Conservation (phyloP, 2,113 vertebrate genomes). For the Chloebia gouldiae region DNA sequence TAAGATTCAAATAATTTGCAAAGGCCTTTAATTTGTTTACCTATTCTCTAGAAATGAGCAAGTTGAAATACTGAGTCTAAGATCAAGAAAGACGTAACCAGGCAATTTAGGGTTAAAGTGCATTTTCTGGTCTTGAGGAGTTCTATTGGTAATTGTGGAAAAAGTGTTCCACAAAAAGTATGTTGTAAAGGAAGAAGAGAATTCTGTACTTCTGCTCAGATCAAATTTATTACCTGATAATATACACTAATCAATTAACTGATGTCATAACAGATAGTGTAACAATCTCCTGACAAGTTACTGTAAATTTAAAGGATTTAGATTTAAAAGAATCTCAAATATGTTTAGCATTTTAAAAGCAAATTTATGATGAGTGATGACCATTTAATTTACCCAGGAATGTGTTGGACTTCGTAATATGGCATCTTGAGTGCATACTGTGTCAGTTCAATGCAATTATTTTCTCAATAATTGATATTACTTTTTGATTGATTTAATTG, state of each 20-base stretch:
- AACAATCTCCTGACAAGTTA: neutral
- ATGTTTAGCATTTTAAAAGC: neutral
- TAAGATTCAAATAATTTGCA: neutral
- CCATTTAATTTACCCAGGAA: neutral
- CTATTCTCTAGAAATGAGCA: neutral
- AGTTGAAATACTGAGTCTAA: neutral
- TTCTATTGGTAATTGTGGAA: neutral
- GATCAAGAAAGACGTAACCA: neutral
- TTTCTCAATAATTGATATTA: neutral
- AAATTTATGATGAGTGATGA: neutral
- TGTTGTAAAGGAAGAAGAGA: neutral
- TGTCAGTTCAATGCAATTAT: neutral
- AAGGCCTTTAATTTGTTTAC: neutral
- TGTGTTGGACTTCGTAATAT: neutral
- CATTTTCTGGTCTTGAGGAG: neutral
- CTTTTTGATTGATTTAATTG: neutral
- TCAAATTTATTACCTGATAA: neutral
- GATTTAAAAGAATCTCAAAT: neutral
- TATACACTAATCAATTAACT: neutral
- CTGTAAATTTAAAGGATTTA: neutral
- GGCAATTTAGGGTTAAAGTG: neutral
- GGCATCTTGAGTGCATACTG: neutral
- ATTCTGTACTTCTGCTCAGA: neutral
- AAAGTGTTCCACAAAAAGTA: neutral
- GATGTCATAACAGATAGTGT: neutral